Evolutionary conservation across 1,140 invertebrate species (phyloP).

Genomic region (Drosophila aff.): DNA sequence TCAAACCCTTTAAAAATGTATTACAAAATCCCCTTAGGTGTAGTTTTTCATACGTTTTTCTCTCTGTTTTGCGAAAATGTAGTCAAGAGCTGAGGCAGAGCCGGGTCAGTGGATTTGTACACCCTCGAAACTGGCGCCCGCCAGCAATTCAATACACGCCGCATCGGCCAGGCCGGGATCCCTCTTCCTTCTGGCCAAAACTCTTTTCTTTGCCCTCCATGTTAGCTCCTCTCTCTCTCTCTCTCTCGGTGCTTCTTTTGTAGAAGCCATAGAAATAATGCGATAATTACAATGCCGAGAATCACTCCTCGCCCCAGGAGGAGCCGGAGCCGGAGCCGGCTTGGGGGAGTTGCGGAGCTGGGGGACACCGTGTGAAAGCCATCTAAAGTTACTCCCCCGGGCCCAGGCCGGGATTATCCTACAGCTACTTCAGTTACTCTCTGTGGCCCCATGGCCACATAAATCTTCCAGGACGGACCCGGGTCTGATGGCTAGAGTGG

Average conservation of each 20-base stretch:
- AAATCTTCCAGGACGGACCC: slow-evolving; percentile 15
- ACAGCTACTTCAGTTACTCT: slow-evolving; percentile 40
- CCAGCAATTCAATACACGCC: slow-evolving; percentile 59
- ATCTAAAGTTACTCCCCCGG: slow-evolving; percentile 30
- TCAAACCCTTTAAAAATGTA: neutral
- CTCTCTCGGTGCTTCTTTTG: neutral
- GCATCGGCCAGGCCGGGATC: slow-evolving; percentile 1
- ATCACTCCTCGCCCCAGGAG: slow-evolving; percentile 38
- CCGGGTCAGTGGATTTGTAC: neutral
- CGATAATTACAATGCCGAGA: slow-evolving; percentile 78
- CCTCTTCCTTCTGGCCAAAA: slow-evolving; percentile 1
- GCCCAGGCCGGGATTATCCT: slow-evolving; percentile 19
- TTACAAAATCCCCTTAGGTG: neutral
- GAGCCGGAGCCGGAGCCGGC: neutral
- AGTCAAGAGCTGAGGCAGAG: neutral
- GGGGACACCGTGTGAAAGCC: slow-evolving; percentile 35
- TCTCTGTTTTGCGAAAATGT: neutral
- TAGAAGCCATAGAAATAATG: slow-evolving; percentile 74
- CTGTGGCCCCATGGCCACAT: slow-evolving; percentile 26
- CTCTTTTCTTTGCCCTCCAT: slow-evolving; percentile 8
- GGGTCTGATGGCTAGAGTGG: slow-evolving; percentile 4
- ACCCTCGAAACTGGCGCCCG: slow-evolving; percentile 54
- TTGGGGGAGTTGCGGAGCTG: neutral
- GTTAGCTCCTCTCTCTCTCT: neutral
- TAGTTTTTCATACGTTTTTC: neutral